phyloP scores from a whole-genome alignment of 2,113 vertebrate genomes.

The Phrynosoma blainvillii region DNA sequence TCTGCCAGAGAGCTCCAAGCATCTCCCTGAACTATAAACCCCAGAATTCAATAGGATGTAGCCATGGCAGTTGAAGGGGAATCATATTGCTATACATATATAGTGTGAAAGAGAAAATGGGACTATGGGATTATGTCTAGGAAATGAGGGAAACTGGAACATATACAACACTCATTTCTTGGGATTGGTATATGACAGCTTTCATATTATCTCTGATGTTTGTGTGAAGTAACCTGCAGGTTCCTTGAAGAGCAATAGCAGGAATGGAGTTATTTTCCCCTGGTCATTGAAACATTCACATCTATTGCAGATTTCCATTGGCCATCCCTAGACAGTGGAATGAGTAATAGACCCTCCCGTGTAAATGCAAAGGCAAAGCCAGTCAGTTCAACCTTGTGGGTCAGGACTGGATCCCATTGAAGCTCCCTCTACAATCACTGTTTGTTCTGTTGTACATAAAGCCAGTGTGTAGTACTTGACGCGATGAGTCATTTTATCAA shows the following conservation, averaged over 20 bases:
- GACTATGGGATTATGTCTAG: too few relatives aligned
- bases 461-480: background rate
- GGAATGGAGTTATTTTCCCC: background rate
- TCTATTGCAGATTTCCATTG: too few relatives aligned
- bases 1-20: too few relatives aligned
- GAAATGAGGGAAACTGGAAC: too few relatives aligned
- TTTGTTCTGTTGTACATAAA: background rate
- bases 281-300: background rate
- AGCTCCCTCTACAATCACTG: background rate
- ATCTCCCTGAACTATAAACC: too few relatives aligned
- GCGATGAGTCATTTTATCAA: background rate
- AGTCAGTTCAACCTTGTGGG: background rate
- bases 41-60: too few relatives aligned
- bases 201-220: background rate
- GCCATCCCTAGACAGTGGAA: too few relatives aligned
- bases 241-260: background rate
- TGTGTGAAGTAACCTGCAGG: background rate
- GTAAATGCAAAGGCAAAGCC: background rate
- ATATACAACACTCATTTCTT: too few relatives aligned
- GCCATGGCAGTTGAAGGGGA: too few relatives aligned
- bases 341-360: background rate
- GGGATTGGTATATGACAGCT: too few relatives aligned
- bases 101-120: too few relatives aligned
- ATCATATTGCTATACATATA: too few relatives aligned
- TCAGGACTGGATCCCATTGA: background rate